These are phyloP conservation scores for Drosophila fulvimacula DNA, from an alignment of 2,888 invertebrate genomes.

Conservation along the genomic window DNA sequence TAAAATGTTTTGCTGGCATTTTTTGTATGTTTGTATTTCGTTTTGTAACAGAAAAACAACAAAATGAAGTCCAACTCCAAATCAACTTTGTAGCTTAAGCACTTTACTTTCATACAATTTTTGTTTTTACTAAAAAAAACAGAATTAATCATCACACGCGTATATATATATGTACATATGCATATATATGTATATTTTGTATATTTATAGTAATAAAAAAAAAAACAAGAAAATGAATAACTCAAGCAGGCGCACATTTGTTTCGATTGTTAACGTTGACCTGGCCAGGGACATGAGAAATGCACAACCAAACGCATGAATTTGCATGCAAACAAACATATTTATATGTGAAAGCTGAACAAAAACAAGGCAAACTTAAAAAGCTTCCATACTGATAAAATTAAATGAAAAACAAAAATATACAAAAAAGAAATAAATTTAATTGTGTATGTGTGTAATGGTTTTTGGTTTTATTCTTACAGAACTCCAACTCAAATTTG, in stretches of 20 bases:
- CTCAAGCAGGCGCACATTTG: conserved; percentile 28
- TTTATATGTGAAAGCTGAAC: conserved; percentile 1
- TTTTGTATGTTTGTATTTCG: conserved; percentile 50
- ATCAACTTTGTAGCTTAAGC: conserved; percentile 42
- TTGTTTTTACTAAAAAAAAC: conserved; percentile 35
- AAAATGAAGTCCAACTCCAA: conserved; percentile 3
- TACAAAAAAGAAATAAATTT: conserved; percentile 23
- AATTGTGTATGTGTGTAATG: conserved; percentile 23
- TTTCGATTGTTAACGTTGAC: conserved; percentile 29
- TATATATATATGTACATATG: conserved; percentile 25
- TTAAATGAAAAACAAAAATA: background rate
- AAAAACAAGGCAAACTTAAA: conserved; percentile 10
- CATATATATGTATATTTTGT: conserved; percentile 52
- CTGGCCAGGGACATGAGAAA: conserved; percentile 17
- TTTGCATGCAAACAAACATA: conserved; percentile 5
- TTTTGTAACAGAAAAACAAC: conserved; percentile 4
- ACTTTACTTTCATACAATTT: conserved; percentile 35
- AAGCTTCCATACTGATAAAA: conserved; percentile 5
- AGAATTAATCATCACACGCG: conserved; percentile 37
- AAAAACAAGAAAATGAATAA: conserved; percentile 16
- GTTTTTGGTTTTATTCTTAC: background rate
- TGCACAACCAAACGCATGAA: conserved; percentile 23
- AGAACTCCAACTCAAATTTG: background rate
- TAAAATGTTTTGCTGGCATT: conserved; percentile 39
- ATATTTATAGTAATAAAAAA: conserved; percentile 54